phyloP scores from a whole-genome alignment of 2,113 vertebrate genomes.

The Atrichornis clamosus region DNA sequence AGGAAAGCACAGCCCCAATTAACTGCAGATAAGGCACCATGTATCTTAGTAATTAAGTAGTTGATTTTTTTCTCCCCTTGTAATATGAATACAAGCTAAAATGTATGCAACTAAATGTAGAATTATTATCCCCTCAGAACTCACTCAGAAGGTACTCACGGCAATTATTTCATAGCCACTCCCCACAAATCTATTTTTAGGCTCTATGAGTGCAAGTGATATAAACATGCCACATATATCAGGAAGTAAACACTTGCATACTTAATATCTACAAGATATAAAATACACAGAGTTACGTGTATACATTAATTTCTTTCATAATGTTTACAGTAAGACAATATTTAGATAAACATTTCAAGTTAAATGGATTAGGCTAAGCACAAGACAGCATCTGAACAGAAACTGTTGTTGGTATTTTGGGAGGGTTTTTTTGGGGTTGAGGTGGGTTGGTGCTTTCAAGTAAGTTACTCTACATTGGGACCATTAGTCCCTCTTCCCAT shows the following conservation, averaged over 20 bases:
- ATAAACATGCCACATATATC: conserved; percentile 25
- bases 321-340: conserved; percentile 4
- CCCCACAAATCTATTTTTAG: conserved; percentile 17
- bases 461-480: background rate
- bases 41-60: background rate
- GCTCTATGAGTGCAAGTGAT: conserved; percentile 14
- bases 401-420: background rate
- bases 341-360: conserved; percentile 30
- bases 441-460: background rate
- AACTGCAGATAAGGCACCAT: conserved; percentile 57
- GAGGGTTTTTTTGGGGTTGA: background rate
- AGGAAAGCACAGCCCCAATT: background rate
- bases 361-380: background rate
- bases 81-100: conserved; percentile 21
- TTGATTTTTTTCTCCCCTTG: background rate
- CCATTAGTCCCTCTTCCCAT: background rate
- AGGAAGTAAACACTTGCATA: conserved; percentile 13
- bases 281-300: background rate
- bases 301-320: background rate
- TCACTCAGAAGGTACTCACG: background rate
- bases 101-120: background rate
- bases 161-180: conserved; percentile 36
- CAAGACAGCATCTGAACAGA: background rate
- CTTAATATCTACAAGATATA: background rate
- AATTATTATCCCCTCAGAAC: background rate